Base-by-base conservation (phyloP, 2,888 invertebrate genomes). In the Coremacera marginata region DNA sequence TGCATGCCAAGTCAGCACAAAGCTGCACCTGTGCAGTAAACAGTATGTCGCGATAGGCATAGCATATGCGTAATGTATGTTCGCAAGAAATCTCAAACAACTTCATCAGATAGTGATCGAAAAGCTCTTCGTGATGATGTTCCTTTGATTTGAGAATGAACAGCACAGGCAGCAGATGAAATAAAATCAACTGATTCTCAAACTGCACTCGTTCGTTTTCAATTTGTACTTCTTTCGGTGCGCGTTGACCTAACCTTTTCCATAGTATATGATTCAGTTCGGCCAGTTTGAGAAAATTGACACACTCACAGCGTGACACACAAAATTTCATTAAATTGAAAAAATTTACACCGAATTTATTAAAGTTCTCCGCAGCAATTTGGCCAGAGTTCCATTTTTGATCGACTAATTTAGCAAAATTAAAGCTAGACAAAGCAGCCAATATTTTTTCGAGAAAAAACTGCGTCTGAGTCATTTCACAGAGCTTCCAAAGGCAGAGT, bases 121-220 rank as follows among this genome's bases (percentile, higher is more conserved):
- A 90, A 19, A 91, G 88, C 60, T 87, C 86, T 5, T 84, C 83
- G n/a, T 85, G 81, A 63, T 81, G 78, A 37, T 83, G 81, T 16
- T 80, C 77, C 0, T 83, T 80, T 1, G 86, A 84, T 57, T 88
- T 86, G 52, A 91, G 87, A 52, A 91, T 89, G 52, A 89, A 87
- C 44, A 93, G 86, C 44, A 94, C 85, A 0, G 95, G 95, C 63
- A 94, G 87, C 16, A 94, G 88, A 84, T 93, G 92, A 80, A 93
- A 90, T 70, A 92, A 90, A 27, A 93, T 86, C 81, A 94, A 88
- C 85, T 93, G 93, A 84, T 92, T 92, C 81, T 92, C 91, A 77
- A 93, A 89, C 44, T 91, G 83, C 8, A 88, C 86, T 0, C 84
- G 82, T 70, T 89, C 86, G 57, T 88, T 84, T 80, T 88, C 87